Conservation (phyloP, 2,888 invertebrate species). For the Macropis europaea region DNA sequence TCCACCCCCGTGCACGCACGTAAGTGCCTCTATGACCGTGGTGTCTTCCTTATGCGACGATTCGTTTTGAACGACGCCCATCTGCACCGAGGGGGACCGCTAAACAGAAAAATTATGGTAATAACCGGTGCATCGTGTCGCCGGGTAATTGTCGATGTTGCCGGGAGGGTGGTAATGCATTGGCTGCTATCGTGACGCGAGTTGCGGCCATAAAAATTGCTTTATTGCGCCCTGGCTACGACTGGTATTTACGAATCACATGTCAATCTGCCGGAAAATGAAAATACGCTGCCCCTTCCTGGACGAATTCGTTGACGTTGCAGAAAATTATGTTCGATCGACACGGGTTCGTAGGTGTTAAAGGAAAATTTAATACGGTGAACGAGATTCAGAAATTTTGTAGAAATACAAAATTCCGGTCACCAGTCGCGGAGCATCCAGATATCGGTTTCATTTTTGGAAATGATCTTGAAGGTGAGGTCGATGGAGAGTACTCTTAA, state of each 20-base stretch:
- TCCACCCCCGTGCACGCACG: constrained; percentile 31
- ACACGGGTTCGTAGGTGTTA: too few species aligned
- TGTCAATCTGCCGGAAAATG: constrained; percentile 1
- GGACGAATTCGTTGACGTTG: too few species aligned
- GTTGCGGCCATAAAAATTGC: constrained; percentile 31
- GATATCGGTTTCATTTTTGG: too few species aligned
- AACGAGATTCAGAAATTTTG: constrained; percentile 9
- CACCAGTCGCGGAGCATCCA: too few species aligned
- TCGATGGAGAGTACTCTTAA: too few species aligned
- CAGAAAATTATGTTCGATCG: too few species aligned
- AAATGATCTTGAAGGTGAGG: too few species aligned
- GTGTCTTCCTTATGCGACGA: constrained; percentile 51
- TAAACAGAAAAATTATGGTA: constrained; percentile 50
- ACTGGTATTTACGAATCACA: background rate
- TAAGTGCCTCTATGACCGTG: constrained; percentile 57
- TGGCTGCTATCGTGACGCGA: constrained; percentile 44
- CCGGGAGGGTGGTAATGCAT: constrained; percentile 35
- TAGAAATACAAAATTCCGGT: constrained; percentile 1
- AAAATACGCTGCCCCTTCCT: too few species aligned
- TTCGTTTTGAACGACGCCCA: constrained; percentile 36
- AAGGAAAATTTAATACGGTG: background rate
- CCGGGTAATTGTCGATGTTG: constrained; percentile 45
- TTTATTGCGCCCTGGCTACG: background rate
- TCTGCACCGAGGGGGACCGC: constrained; percentile 7
- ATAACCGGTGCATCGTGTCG: constrained; percentile 44